These are phyloP conservation scores for Neodiprion pinetum DNA, from an alignment of 1,140 invertebrate species.

Conservation along the genomic window DNA sequence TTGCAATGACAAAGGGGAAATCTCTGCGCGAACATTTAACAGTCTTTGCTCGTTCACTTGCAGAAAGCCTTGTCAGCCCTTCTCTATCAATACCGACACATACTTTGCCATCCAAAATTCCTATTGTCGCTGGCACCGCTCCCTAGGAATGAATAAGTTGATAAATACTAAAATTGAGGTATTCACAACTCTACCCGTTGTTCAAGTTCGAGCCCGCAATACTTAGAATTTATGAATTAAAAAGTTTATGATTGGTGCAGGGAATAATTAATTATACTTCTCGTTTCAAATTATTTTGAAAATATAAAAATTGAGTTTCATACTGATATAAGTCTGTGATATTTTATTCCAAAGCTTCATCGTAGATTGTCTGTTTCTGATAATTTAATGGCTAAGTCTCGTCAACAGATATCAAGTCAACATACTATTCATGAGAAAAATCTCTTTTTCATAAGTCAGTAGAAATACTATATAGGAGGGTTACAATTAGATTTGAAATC, in stretches of 20 bases:
- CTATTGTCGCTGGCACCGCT: slow-evolving; percentile 94
- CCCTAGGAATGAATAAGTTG: slow-evolving; percentile 65
- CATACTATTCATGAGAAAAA: too few relatives aligned
- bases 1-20: slow-evolving; percentile 78
- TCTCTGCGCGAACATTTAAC: slow-evolving; percentile 79
- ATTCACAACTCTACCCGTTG: too few relatives aligned
- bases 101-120: slow-evolving; percentile 84
- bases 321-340: too few relatives aligned
- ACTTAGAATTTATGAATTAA: neutral
- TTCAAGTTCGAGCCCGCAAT: slow-evolving; percentile 9
- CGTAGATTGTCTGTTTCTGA: too few relatives aligned
- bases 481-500: too few relatives aligned
- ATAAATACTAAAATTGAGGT: slow-evolving; percentile 17
- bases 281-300: neutral
- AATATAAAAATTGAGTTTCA: slow-evolving; percentile 10
- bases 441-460: too few relatives aligned
- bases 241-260: slow-evolving; percentile 11
- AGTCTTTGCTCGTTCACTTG: slow-evolving; percentile 71
- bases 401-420: too few relatives aligned
- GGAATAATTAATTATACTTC: neutral
- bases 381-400: too few relatives aligned
- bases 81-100: slow-evolving; percentile 77
- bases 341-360: too few relatives aligned
- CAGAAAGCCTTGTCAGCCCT: slow-evolving; percentile 69
- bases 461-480: too few relatives aligned